Conservation (phyloP, 1,140 invertebrate genomes). For the Thaumatotibia leucotreta region DNA sequence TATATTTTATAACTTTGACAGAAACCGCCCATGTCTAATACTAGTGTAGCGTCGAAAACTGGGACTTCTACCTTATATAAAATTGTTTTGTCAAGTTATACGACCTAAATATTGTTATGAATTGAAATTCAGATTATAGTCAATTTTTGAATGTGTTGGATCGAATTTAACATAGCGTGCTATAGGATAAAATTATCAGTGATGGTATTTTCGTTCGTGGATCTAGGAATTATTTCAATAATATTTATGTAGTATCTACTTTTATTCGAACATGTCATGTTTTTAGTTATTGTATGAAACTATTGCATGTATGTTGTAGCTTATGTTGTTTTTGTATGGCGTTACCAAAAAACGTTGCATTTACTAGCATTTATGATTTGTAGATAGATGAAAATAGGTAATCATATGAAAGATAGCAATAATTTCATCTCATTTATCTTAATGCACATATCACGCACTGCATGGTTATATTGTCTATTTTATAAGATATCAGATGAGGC, state of each 20-base stretch:
- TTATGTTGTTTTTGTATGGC: not conserved
- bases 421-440: not conserved
- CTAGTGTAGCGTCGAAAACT: too few relatives aligned
- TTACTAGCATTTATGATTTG: conserved; percentile 8
- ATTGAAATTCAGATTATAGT: too few relatives aligned
- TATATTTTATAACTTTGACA: too few relatives aligned
- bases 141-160: conserved; percentile 3
- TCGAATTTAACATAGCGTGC: conserved; percentile 11
- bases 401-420: not conserved
- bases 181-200: not conserved
- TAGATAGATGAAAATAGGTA: not conserved
- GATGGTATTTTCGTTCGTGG: not conserved
- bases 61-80: too few relatives aligned
- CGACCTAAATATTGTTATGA: too few relatives aligned
- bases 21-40: too few relatives aligned
- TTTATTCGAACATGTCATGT: not conserved
- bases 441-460: conserved; percentile 9
- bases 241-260: too few relatives aligned
- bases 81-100: too few relatives aligned
- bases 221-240: too few relatives aligned
- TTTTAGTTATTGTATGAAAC: not conserved
- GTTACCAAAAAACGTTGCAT: conserved; percentile 1
- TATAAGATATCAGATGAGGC: not conserved
- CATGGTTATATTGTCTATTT: not conserved
- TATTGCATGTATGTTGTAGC: not conserved